Percentiles rank a stretch among this genome's conserved stretches.
phyloP scores from a whole-genome alignment of 1,140 invertebrate genomes.

The Agrypnia vestita region DNA sequence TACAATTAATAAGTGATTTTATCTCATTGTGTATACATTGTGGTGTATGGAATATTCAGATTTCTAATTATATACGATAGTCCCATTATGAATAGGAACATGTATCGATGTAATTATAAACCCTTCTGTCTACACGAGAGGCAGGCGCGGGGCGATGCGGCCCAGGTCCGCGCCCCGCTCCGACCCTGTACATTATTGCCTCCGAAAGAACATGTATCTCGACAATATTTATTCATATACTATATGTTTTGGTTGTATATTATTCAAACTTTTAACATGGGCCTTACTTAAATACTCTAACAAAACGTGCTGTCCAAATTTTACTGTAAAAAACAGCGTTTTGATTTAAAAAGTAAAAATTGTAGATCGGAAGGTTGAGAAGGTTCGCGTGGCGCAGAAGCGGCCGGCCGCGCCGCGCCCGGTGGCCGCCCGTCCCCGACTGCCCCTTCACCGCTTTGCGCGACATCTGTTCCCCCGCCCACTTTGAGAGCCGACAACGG shows the following conservation, averaged over 20 bases:
- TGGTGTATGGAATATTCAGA: slow-evolving; percentile 57
- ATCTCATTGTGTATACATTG: slow-evolving; percentile 61
- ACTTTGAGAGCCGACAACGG: slow-evolving; percentile 64
- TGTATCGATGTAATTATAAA: slow-evolving; percentile 60
- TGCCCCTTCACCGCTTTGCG: slow-evolving; percentile 22
- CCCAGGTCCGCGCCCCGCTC: slow-evolving; percentile 12
- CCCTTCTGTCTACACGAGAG: slow-evolving; percentile 52
- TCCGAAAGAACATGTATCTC: slow-evolving; percentile 69
- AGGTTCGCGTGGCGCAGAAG: slow-evolving; percentile 12
- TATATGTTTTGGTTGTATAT: slow-evolving; percentile 67
- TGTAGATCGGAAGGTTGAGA: slow-evolving; percentile 46
- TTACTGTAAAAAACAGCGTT: slow-evolving; percentile 62
- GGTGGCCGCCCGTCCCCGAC: neutral
- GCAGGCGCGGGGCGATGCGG: slow-evolving; percentile 25
- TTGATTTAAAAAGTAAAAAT: slow-evolving; percentile 50
- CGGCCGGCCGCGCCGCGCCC: neutral
- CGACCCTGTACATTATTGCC: slow-evolving; percentile 60
- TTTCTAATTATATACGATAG: slow-evolving; percentile 58
- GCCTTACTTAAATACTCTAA: slow-evolving; percentile 71
- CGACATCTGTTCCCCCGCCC: slow-evolving; percentile 57
- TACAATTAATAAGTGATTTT: slow-evolving; percentile 59
- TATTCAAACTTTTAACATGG: slow-evolving; percentile 71
- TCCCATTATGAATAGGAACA: slow-evolving; percentile 57
- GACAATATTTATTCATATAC: slow-evolving; percentile 71
- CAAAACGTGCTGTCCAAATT: slow-evolving; percentile 69